A percentile compares a stretch with the other conserved stretches of the same genome.
Evolutionary conservation across 1,140 invertebrate species (phyloP).

Genomic region (Pseudomyrmex concolor): DNA sequence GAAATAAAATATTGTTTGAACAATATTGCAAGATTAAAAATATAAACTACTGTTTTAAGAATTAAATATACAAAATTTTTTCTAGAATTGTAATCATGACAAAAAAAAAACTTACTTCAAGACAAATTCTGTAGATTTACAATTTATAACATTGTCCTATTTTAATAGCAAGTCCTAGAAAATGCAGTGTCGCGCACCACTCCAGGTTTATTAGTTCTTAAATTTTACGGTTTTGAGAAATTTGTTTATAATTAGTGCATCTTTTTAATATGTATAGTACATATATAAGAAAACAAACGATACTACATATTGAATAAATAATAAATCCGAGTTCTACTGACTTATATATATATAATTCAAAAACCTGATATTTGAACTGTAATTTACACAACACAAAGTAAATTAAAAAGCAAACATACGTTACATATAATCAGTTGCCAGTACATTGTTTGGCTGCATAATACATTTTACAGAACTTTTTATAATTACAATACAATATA

Average conservation of each 20-base stretch:
- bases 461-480: constrained; percentile 43
- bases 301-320: constrained; percentile 16
- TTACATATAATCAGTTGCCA: constrained; percentile 9
- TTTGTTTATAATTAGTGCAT: constrained; percentile 4
- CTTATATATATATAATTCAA: too few relatives aligned
- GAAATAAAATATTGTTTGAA: too few relatives aligned
- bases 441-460: constrained; percentile 33
- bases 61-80: constrained; percentile 41
- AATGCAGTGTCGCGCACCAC: constrained; percentile 53
- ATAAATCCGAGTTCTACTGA: not conserved
- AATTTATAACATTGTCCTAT: constrained; percentile 1
- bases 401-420: constrained; percentile 2
- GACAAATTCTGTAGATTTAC: not conserved
- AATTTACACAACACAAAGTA: constrained; percentile 1
- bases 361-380: too few relatives aligned
- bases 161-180: constrained; percentile 41
- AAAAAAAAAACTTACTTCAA: constrained; percentile 9
- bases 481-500: not conserved
- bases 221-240: not conserved
- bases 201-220: constrained; percentile 41
- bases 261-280: constrained; percentile 6
- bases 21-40: not conserved
- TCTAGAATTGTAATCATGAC: not conserved
- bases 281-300: constrained; percentile 9
- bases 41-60: not conserved